Evolutionary conservation across 2,797 vertebrate genomes (phyloP), one percentile per base, ranked within the genome.

Genomic region (Mionectes olivaceus): DNA sequence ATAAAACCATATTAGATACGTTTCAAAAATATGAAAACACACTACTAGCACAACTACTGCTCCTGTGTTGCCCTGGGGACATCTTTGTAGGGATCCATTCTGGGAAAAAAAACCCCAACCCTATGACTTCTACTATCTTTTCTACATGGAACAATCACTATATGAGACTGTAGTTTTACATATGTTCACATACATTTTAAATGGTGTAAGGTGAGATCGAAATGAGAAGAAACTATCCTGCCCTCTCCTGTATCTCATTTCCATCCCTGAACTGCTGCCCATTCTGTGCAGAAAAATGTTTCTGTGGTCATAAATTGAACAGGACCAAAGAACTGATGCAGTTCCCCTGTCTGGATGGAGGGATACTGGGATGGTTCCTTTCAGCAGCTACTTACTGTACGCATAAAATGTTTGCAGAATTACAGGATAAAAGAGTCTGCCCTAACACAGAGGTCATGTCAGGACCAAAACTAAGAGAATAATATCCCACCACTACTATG

Each of bases 71-170:
- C 64, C n/a, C 9, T 67, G 16, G 24, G 24, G 30, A 73, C 37
- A 87, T 47, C 49, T 87, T 64, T 30, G 46, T 35, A 74, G 37
- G 46, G 9, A 77, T 5, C 18, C 43, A 75, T 33, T 33, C 74
- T 0, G 16, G 6, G 7, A 41, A 55, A 67, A 39, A 52, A 30
- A 0, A 0, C 3, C 7, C 37, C 19, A 91, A 24, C 24, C 76
- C 30, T 41, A 21, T 44, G 7, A 79, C 14, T 82, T 92, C 63
- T 39, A 63, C 13, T 43, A 56, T 30, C 14, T 92, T 75, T 85
- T 57, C 71, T 44, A 77, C 18, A 52, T 10, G 75, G 39, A 87
- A 70, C 10, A 57, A 61, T 47, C 44, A 56, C 39, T 47, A 11
- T 21, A 64, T 9, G 17, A 64, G 28, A 80, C 24, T 35, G 15